These are phyloP conservation scores for Cyphomyrus discorhynchus DNA, from an alignment of 2,113 vertebrate species.

Conservation along the genomic window DNA sequence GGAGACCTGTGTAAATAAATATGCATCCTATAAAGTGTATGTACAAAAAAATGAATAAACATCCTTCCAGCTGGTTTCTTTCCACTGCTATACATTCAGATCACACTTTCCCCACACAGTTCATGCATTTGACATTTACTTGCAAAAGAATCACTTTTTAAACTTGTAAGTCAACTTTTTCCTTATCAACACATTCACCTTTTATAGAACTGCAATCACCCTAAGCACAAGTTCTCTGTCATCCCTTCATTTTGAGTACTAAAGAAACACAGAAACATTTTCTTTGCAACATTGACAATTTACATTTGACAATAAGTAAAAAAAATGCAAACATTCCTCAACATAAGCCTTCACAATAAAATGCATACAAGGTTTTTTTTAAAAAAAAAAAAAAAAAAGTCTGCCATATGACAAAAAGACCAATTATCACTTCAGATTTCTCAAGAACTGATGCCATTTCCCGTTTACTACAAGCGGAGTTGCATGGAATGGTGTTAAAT, in stretches of 20 bases:
- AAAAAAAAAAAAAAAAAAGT: not conserved
- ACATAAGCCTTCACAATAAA: not conserved
- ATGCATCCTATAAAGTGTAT: not conserved
- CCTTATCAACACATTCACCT: not conserved
- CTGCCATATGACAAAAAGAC: not conserved
- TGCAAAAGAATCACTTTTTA: not conserved
- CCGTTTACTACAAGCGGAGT: not conserved
- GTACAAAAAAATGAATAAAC: not conserved
- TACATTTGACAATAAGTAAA: not conserved
- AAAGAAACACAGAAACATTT: not conserved
- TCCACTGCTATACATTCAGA: not conserved
- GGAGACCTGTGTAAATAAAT: not conserved
- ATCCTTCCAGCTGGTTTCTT: not conserved
- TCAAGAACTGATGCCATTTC: not conserved
- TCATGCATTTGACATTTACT: not conserved
- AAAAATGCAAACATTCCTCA: not conserved
- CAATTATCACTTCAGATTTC: not conserved
- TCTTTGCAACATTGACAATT: not conserved
- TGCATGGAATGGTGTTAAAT: not conserved
- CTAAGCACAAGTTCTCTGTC: not conserved
- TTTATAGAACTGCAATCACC: not conserved
- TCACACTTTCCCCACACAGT: not conserved
- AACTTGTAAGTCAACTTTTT: not conserved
- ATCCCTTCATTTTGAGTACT: not conserved
- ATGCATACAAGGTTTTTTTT: not conserved